These are phyloP conservation scores for Prietella phreatophila DNA, from an alignment of 2,113 vertebrate species.

Conservation along the genomic window DNA sequence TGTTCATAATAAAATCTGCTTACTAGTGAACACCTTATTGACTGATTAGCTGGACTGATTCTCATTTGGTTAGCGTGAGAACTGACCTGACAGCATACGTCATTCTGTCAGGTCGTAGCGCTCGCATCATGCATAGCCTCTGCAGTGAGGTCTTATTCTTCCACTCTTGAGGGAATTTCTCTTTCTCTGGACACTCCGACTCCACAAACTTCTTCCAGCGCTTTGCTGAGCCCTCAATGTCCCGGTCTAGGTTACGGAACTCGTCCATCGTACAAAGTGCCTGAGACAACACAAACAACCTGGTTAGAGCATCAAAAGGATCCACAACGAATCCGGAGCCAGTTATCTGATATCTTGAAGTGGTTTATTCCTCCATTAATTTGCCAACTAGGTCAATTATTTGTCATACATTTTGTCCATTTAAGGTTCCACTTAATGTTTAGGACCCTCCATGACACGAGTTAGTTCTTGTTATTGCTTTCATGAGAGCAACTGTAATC, in stretches of 20 bases:
- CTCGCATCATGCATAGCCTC: slow-evolving; percentile 54
- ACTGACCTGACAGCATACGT: slow-evolving; percentile 51
- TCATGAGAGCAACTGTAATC: background rate
- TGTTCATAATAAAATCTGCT: background rate
- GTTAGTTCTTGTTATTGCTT: background rate
- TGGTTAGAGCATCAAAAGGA: background rate
- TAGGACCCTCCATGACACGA: background rate
- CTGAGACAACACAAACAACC: slow-evolving; percentile 62
- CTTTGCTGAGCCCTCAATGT: slow-evolving; percentile 91
- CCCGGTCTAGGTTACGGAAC: slow-evolving; percentile 87
- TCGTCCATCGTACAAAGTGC: slow-evolving; percentile 85
- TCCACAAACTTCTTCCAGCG: slow-evolving; percentile 94
- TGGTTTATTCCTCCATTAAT: background rate
- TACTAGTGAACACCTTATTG: background rate
- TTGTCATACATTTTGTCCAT: background rate
- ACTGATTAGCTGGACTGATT: too few species aligned
- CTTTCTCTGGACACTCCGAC: slow-evolving; percentile 90
- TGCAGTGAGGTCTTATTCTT: slow-evolving; percentile 88
- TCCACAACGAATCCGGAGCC: background rate
- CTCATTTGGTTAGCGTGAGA: background rate
- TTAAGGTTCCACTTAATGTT: background rate
- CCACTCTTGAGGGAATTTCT: slow-evolving; percentile 95
- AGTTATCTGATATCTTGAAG: background rate
- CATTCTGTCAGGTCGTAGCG: slow-evolving; percentile 49
- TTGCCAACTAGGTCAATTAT: background rate